A percentile compares a stretch with the other conserved stretches of the same genome.
phyloP scores from a whole-genome alignment of 2,113 vertebrate species.

The Pedionomus torquatus region DNA sequence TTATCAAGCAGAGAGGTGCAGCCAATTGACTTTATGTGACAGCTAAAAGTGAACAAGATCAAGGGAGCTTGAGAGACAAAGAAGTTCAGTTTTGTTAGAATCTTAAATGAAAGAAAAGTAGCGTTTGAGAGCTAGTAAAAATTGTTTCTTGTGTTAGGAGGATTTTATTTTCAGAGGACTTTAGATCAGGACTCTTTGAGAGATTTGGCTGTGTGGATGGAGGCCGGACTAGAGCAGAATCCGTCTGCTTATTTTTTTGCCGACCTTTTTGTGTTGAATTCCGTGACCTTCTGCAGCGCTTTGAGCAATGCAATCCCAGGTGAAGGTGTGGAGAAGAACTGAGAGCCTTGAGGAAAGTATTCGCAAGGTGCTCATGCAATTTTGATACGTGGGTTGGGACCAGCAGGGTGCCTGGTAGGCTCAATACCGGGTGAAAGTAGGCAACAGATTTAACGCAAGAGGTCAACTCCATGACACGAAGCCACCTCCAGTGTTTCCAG shows the following conservation, averaged over 20 bases:
- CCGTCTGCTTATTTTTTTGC: background rate
- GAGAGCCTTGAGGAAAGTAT: background rate
- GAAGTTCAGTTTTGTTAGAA: slow-evolving; percentile 44
- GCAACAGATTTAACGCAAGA: background rate
- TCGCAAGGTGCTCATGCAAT: background rate
- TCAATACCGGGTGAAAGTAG: background rate
- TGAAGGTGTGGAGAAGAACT: background rate
- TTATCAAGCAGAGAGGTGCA: slow-evolving; percentile 57
- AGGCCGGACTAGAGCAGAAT: background rate
- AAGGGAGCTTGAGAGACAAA: slow-evolving; percentile 59
- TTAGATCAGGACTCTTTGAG: background rate
- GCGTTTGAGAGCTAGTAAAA: background rate
- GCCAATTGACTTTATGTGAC: slow-evolving; percentile 61
- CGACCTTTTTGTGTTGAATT: background rate
- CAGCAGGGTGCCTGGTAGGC: background rate
- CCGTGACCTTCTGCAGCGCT: background rate
- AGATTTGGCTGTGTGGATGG: background rate
- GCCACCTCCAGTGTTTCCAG: background rate
- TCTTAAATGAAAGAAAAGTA: slow-evolving; percentile 47
- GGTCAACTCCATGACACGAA: background rate
- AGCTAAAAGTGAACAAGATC: slow-evolving; percentile 56
- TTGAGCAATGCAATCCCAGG: background rate
- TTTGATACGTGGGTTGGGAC: background rate
- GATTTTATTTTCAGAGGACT: slow-evolving; percentile 3
- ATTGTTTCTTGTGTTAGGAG: background rate